These are phyloP conservation scores for Mesocricetus auratus DNA, from an alignment of 2,113 vertebrate genomes.

Conservation along the genomic window DNA sequence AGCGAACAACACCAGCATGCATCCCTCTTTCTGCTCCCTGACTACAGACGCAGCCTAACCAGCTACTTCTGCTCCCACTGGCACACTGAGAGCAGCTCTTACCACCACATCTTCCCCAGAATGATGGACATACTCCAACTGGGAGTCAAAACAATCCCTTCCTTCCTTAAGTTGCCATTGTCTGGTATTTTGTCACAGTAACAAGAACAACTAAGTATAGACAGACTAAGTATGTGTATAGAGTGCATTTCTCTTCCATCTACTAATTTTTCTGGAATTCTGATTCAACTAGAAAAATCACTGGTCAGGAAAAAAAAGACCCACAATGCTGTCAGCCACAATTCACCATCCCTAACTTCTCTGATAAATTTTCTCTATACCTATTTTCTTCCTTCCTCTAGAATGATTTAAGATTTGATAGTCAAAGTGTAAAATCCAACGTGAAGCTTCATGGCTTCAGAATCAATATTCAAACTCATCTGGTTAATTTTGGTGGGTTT, in stretches of 20 bases:
- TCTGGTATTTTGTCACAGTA: background rate
- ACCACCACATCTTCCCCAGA: background rate
- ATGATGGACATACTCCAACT: no score
- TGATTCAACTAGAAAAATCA: slow-evolving; percentile 52
- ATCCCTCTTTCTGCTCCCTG: background rate
- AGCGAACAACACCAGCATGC: background rate
- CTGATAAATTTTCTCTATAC: background rate
- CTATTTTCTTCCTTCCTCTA: slow-evolving; percentile 37
- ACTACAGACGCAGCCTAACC: background rate
- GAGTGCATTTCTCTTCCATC: slow-evolving; percentile 11
- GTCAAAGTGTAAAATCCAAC: background rate
- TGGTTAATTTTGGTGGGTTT: background rate
- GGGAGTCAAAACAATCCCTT: no score
- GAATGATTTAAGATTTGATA: slow-evolving; percentile 3
- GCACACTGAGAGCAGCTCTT: background rate
- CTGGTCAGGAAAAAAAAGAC: background rate
- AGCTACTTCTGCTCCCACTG: background rate
- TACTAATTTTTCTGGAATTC: slow-evolving; percentile 2
- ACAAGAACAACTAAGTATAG: background rate
- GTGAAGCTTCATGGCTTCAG: background rate
- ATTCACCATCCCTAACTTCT: background rate
- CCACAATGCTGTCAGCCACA: background rate
- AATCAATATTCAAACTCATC: background rate
- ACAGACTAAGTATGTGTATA: background rate
- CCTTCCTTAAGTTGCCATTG: background rate